Evolutionary conservation across 1,140 invertebrate genomes (phyloP).

Genomic region (Adelges cooleyi): DNA sequence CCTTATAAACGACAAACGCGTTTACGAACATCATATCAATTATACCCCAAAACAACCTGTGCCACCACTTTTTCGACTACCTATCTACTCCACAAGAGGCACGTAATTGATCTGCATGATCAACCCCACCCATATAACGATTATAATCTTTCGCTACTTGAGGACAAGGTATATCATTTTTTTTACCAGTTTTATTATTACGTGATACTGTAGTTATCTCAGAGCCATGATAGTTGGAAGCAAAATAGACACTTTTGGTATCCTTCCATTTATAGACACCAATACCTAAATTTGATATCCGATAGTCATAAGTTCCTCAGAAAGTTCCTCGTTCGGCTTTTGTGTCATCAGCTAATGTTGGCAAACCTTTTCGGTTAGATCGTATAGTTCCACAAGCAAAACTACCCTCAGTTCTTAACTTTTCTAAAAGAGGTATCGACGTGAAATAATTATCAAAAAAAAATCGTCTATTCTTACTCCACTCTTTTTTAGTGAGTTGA

Average conservation of each 20-base stretch:
- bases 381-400: slow-evolving; percentile 2
- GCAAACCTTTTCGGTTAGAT: slow-evolving; percentile 8
- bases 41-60: slow-evolving; percentile 27
- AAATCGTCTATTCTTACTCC: neutral
- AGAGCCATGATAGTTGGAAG: slow-evolving; percentile 31
- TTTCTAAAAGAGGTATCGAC: slow-evolving; percentile 10
- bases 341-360: slow-evolving; percentile 9
- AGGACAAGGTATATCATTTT: neutral
- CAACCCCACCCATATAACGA: slow-evolving; percentile 38
- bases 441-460: slow-evolving; percentile 21
- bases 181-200: neutral
- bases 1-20: slow-evolving; percentile 13
- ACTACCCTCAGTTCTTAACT: neutral
- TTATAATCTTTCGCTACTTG: slow-evolving; percentile 35
- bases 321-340: neutral
- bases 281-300: slow-evolving; percentile 4
- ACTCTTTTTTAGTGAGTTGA: slow-evolving; percentile 9
- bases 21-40: slow-evolving; percentile 30
- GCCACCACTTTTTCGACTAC: slow-evolving; percentile 29
- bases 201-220: neutral
- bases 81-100: slow-evolving; percentile 30
- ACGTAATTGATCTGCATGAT: slow-evolving; percentile 37
- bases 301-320: neutral
- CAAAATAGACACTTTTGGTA: slow-evolving; percentile 2
- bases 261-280: slow-evolving; percentile 10